Conservation (phyloP, 64 coral and sea anemone species). For the Montipora sp. region DNA sequence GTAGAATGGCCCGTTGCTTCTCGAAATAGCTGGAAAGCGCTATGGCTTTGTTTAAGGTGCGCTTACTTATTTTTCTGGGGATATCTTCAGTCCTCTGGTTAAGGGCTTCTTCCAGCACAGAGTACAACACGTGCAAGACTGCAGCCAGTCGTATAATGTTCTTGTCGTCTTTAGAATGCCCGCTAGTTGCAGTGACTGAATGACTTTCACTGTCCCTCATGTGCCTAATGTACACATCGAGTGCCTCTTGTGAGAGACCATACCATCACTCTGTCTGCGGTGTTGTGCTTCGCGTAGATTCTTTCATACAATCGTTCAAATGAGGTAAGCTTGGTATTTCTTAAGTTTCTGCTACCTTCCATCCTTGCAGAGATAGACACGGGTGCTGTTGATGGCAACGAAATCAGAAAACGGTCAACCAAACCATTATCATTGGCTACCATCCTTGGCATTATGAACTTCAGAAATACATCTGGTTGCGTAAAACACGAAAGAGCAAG, state of each 20-base stretch:
- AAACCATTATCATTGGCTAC: background rate
- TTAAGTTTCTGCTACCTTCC: background rate
- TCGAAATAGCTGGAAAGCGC: background rate
- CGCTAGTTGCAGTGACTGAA: background rate
- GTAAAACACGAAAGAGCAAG: slow-evolving; percentile 6
- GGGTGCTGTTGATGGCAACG: background rate
- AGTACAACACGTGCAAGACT: slow-evolving; percentile 16
- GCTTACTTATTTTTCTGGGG: background rate
- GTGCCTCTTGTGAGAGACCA: slow-evolving; percentile 8
- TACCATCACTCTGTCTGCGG: background rate
- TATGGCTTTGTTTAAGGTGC: background rate
- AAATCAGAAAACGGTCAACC: slow-evolving; percentile 4
- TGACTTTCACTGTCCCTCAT: background rate
- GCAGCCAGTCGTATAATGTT: slow-evolving; percentile 16
- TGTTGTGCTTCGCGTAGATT: background rate
- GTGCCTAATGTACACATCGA: background rate
- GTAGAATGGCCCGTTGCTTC: slow-evolving; percentile 28
- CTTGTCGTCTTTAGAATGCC: slow-evolving; percentile 1
- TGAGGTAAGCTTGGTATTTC: slow-evolving; percentile 15
- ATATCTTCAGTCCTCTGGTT: slow-evolving; percentile 14
- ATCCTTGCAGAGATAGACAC: no score
- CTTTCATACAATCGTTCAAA: slow-evolving; percentile 16
- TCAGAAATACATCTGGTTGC: background rate
- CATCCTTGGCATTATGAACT: background rate
- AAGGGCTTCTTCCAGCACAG: slow-evolving; percentile 9